Evolutionary conservation across 2,113 vertebrate species (phyloP), one percentile per base, ranked within the genome.

Genomic region (Trichomycterus rosablanca): DNA sequence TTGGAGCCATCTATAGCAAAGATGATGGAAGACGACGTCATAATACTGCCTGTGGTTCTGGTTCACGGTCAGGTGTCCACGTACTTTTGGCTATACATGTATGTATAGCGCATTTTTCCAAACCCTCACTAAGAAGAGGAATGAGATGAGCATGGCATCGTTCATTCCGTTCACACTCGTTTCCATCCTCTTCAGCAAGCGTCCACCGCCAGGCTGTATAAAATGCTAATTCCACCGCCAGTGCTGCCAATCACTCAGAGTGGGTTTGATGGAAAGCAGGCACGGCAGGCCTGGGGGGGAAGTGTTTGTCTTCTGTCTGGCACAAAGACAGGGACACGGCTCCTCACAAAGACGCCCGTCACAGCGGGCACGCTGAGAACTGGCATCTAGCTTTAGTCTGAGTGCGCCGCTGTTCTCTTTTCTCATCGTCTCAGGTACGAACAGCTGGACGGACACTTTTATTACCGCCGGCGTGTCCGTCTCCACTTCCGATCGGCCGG

Each of bases 141-240:
- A n/a, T 48, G 12, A 42, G 26, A 30, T 4, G 26, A 30, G 26
- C 26, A 30, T 4, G 26, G 3, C 7, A 30, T 30, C 52, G 58
- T 32, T 45, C 22, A 67, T 83, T 82, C 79, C 57, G 59, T 57
- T 22, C 80, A 77, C 74, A 78, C 59, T 62, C 65, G 37, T n/a
- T 40, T 63, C 44, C 58, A 73, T 74, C 59, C 71, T 63, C 71
- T 71, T 75, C 73, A 68, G 78, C 83, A 78, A 78, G 72, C 59
- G 52, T 75, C 75, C 59, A 56, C 56, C 66, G 77, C 72, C 81
- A 77, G 76, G 70, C 78, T 62, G 78, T 75, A 78, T n/a, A 59
- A 84, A 83, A 84, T 87, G 83, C 77, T 81, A 84, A 85, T 83
- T 76, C 59, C 35, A 23, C 22, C 54, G 67, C 68, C 70, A 66